These are phyloP conservation scores for Piaya cayana DNA, from an alignment of 2,113 vertebrate species.

Conservation along the genomic window DNA sequence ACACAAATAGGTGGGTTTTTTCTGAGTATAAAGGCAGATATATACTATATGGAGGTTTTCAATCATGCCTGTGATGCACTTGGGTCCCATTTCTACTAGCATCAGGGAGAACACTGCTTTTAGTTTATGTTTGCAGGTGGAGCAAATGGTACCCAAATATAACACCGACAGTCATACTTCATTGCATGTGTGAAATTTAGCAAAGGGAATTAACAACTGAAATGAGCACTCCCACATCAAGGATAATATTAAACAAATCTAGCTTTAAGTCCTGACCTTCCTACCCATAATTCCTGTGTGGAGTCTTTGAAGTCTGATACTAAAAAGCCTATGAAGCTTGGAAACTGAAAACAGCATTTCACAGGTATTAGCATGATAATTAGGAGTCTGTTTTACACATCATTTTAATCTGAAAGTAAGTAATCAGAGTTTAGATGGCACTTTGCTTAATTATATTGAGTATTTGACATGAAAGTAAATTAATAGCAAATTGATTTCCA, in stretches of 20 bases:
- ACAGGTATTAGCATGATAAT: slow-evolving; percentile 60
- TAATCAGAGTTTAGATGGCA: slow-evolving; percentile 64
- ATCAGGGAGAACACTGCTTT: not conserved
- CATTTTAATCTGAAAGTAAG: slow-evolving; percentile 60
- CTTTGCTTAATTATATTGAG: slow-evolving; percentile 60
- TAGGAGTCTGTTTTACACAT: slow-evolving; percentile 32
- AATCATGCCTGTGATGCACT: not conserved
- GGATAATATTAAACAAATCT: slow-evolving; percentile 51
- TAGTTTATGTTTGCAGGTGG: not conserved
- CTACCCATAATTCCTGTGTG: slow-evolving; percentile 37
- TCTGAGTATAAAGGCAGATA: not conserved
- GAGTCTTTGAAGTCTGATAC: slow-evolving; percentile 52
- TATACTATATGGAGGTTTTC: not conserved
- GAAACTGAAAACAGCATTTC: slow-evolving; percentile 32
- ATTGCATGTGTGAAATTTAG: not conserved
- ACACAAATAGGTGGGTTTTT: not conserved
- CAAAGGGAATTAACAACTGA: slow-evolving; percentile 37
- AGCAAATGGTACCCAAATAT: not conserved
- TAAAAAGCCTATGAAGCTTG: not conserved
- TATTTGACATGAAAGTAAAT: slow-evolving; percentile 66
- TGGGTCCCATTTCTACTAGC: not conserved
- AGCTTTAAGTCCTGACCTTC: slow-evolving; percentile 41
- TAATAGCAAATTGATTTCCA: slow-evolving; percentile 55
- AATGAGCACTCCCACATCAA: not conserved
- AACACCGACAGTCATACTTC: not conserved